Conservation (phyloP, 2,888 invertebrate genomes). For the Polyploca ridens region DNA sequence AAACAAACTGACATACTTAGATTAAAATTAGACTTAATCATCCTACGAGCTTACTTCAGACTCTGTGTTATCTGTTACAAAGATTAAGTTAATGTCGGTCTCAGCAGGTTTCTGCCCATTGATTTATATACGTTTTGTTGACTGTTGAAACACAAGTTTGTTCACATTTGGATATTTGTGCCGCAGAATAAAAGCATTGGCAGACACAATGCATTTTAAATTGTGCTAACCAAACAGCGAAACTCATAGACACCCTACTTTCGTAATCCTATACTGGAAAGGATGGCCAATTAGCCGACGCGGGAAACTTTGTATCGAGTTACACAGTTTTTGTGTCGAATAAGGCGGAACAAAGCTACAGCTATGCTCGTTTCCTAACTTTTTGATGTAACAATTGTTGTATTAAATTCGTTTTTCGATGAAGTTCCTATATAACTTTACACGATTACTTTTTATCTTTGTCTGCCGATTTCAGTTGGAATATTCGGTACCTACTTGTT, state of each 20-base stretch:
- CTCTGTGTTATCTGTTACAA: too few relatives aligned
- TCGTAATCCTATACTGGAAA: conserved; percentile 65
- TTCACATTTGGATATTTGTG: not conserved
- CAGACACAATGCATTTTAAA: not conserved
- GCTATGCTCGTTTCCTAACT: conserved; percentile 22
- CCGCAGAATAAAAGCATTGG: not conserved
- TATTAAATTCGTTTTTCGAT: conserved; percentile 8
- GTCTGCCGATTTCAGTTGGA: too few relatives aligned
- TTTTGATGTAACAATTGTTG: conserved; percentile 8
- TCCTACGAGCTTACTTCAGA: too few relatives aligned
- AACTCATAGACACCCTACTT: conserved; percentile 51
- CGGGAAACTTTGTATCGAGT: conserved; percentile 67
- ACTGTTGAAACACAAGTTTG: too few relatives aligned
- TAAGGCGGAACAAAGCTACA: conserved; percentile 42
- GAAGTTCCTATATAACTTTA: not conserved
- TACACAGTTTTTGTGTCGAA: conserved; percentile 67
- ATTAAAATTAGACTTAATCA: too few relatives aligned
- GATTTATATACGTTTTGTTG: too few relatives aligned
- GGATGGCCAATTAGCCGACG: conserved; percentile 68
- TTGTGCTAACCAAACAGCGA: conserved; percentile 13
- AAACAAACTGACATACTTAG: too few relatives aligned
- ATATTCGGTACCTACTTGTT: too few relatives aligned
- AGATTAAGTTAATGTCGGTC: too few relatives aligned
- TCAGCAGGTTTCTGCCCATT: too few relatives aligned
- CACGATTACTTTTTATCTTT: not conserved